phyloP scores from a whole-genome alignment of 2,113 vertebrate genomes.

The Leptodactylus fuscus region DNA sequence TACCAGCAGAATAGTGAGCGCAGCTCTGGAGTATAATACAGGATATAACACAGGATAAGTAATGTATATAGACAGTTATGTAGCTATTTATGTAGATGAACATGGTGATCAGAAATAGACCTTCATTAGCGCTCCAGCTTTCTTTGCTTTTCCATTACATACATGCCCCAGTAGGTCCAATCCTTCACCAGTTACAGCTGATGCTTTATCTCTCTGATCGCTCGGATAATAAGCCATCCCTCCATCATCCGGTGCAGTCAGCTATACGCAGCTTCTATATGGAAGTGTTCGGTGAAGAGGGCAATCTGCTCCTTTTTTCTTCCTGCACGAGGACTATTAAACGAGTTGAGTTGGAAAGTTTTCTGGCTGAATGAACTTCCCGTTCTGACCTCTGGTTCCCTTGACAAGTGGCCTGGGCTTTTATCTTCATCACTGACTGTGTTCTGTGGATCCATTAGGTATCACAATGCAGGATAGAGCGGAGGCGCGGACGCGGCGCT shows the following conservation, averaged over 20 bases:
- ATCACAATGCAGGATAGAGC: conserved; percentile 50
- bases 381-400: conserved; percentile 26
- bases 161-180: too few relatives aligned
- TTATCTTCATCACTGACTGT: conserved; percentile 63
- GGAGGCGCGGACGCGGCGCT: conserved; percentile 39
- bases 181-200: neutral
- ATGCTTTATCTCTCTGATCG: neutral
- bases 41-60: too few relatives aligned
- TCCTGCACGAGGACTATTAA: neutral
- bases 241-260: neutral
- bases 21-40: too few relatives aligned
- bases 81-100: too few relatives aligned
- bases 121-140: too few relatives aligned
- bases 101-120: too few relatives aligned
- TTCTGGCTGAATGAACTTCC: conserved; percentile 32
- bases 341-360: neutral
- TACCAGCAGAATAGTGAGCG: too few relatives aligned
- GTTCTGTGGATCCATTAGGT: conserved; percentile 59
- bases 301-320: neutral
- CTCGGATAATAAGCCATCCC: neutral
- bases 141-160: too few relatives aligned
- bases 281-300: conserved; percentile 24
- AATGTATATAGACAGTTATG: too few relatives aligned
- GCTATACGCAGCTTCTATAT: neutral
- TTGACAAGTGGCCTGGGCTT: conserved; percentile 57